Conservation (phyloP, 1,140 invertebrate genomes). For the Drosophila subpulchrella region DNA sequence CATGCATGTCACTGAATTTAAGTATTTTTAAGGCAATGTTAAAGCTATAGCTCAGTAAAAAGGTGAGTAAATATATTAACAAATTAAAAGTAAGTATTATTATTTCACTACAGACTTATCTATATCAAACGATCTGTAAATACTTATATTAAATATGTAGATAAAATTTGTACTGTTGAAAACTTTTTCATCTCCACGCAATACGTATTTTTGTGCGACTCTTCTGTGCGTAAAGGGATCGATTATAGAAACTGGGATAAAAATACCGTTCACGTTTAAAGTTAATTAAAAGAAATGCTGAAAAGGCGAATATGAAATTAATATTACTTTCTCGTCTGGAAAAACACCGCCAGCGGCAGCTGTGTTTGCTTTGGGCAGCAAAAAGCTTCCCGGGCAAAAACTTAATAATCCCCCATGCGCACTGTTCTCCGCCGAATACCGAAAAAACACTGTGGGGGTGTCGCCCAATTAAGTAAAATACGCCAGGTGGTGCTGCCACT, state of each 20-base stretch:
- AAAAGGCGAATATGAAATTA: background rate
- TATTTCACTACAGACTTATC: too few relatives aligned
- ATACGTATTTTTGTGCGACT: too few relatives aligned
- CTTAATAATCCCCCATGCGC: conserved; percentile 36
- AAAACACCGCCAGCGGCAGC: conserved; percentile 14
- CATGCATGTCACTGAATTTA: too few relatives aligned
- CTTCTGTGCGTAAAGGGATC: too few relatives aligned
- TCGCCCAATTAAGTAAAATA: conserved; percentile 30
- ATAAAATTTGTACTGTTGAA: too few relatives aligned
- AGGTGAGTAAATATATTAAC: too few relatives aligned
- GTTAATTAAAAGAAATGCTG: background rate
- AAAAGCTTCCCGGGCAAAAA: conserved; percentile 22
- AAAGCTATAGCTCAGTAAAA: too few relatives aligned
- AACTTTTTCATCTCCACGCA: too few relatives aligned
- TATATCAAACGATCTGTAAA: too few relatives aligned
- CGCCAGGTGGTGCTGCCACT: conserved; percentile 29
- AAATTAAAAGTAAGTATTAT: too few relatives aligned
- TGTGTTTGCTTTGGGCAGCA: conserved; percentile 22
- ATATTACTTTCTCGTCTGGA: conserved; percentile 6
- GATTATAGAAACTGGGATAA: background rate
- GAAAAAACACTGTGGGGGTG: conserved; percentile 12
- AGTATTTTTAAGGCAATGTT: too few relatives aligned
- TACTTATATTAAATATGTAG: too few relatives aligned
- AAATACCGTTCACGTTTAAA: background rate
- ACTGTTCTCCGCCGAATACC: conserved; percentile 5